Evolutionary conservation across 2,113 vertebrate species (phyloP), one percentile per base, ranked within the genome.

Genomic region (Bucco capensis): DNA sequence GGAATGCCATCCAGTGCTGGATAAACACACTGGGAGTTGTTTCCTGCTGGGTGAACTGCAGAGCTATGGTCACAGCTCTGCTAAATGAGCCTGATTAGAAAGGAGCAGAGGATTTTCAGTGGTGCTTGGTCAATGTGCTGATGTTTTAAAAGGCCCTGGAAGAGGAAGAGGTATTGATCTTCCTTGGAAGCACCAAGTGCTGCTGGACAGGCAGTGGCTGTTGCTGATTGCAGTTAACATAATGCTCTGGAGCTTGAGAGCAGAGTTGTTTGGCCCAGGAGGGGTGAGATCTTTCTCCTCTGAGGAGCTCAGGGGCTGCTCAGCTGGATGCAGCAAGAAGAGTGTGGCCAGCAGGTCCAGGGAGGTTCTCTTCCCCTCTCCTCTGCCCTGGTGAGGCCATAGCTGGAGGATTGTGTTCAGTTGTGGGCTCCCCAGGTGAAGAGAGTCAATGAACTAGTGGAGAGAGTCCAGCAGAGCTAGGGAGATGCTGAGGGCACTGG

Each of bases 221-320:
- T 16, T 14, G 25, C 11, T 46, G 42, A 19, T 65, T 0, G 1
- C 25, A 35, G 74, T 33, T 1, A 0, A 12, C 1, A 3, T 31
- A 51, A 21, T 28, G n/a, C 27, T 74, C 30, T 21, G 22, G n/a
- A 57, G 19, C 19, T 18, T 5, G 27, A 31, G 23, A 31, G 15
- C 0, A 0, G n/a, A 50, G 51, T 31, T 64, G 12, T 37, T 56
- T 14, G 44, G 31, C 37, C 42, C 2, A 0, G 18, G 4, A 64
- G 18, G 58, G 58, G 31, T 3, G 2, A 31, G 37, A 25, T 37
- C 6, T 0, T 8, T 50, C 25, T 64, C 5, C 19, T 14, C 2
- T 1, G 1, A 27, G 19, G 25, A 28, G 38, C 8, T 13, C 0
- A 0, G 21, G 30, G 38, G 21, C 37, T 0, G 2, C 30, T 67